phyloP scores from a whole-genome alignment of 2,888 invertebrate genomes.

The Macaria notata region DNA sequence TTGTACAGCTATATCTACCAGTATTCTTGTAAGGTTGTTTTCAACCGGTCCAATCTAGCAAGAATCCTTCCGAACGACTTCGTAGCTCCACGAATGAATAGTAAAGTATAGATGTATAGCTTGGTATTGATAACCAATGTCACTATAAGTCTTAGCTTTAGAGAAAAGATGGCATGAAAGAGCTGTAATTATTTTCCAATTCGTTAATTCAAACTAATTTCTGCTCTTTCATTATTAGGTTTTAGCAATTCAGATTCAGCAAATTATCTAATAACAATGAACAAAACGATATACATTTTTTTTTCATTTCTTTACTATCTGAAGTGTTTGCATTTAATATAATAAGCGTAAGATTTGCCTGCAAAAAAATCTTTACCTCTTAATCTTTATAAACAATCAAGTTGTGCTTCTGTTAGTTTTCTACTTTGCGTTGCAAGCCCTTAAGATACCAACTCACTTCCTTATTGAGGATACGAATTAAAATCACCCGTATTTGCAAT shows the following conservation, averaged over 20 bases:
- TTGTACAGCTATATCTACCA: neutral
- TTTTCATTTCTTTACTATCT: too few relatives aligned
- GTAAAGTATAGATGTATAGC: slow-evolving; percentile 1
- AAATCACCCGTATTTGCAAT: slow-evolving; percentile 22
- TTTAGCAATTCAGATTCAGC: too few relatives aligned
- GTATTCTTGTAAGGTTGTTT: neutral
- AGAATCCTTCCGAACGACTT: slow-evolving; percentile 13
- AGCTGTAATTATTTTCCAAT: too few relatives aligned
- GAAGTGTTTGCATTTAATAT: too few relatives aligned
- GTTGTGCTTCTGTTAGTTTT: neutral
- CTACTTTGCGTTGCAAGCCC: slow-evolving; percentile 1
- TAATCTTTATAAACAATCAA: neutral
- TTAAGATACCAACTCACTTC: slow-evolving; percentile 12
- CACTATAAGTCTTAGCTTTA: too few relatives aligned
- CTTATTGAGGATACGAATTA: slow-evolving; percentile 17
- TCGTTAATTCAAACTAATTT: too few relatives aligned
- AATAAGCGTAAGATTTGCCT: too few relatives aligned
- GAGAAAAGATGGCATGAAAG: too few relatives aligned
- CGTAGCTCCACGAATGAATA: slow-evolving; percentile 3
- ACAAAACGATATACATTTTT: too few relatives aligned
- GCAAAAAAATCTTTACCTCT: too few relatives aligned
- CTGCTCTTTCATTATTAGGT: too few relatives aligned
- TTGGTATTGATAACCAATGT: neutral
- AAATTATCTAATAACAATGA: too few relatives aligned
- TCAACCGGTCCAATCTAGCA: slow-evolving; percentile 13